phyloP scores from a whole-genome alignment of 2,113 vertebrate genomes.

The Nyctereutes procyonoides region DNA sequence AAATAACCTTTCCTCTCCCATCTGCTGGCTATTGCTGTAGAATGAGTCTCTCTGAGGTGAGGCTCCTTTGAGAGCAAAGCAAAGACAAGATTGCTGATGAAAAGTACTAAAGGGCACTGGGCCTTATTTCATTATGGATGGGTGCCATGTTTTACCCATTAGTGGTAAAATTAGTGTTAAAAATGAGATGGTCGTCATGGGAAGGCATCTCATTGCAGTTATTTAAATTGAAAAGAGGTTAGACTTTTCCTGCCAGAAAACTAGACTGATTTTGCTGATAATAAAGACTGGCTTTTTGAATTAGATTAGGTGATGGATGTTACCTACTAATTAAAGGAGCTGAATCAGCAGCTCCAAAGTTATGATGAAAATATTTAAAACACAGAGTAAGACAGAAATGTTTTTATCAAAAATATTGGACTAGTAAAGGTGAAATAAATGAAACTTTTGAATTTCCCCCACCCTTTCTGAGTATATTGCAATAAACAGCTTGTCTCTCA shows the following conservation, averaged over 20 bases:
- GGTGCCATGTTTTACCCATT: background rate
- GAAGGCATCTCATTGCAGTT: background rate
- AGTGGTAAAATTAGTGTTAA: constrained; percentile 2
- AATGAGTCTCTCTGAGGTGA: background rate
- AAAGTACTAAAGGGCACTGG: background rate
- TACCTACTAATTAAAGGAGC: background rate
- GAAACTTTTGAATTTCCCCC: background rate
- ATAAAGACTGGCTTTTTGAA: background rate
- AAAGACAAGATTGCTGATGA: background rate
- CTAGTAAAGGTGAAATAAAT: constrained; percentile 9
- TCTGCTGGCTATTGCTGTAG: background rate
- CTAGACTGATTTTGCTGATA: constrained; percentile 19
- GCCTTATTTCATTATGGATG: background rate
- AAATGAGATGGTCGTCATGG: constrained; percentile 20
- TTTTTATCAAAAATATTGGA: constrained; percentile 11
- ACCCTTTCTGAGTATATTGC: background rate
- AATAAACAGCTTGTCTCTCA: background rate
- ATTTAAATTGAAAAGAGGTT: constrained; percentile 50
- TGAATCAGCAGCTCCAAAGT: constrained; percentile 9
- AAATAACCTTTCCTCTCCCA: background rate
- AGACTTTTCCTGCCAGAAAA: constrained; percentile 19
- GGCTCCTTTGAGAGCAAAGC: background rate
- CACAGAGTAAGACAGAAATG: background rate
- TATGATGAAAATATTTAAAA: constrained; percentile 43
- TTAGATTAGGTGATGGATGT: background rate